Conservation (phyloP, 2,888 invertebrate species). For the Vesta saturnalis region DNA sequence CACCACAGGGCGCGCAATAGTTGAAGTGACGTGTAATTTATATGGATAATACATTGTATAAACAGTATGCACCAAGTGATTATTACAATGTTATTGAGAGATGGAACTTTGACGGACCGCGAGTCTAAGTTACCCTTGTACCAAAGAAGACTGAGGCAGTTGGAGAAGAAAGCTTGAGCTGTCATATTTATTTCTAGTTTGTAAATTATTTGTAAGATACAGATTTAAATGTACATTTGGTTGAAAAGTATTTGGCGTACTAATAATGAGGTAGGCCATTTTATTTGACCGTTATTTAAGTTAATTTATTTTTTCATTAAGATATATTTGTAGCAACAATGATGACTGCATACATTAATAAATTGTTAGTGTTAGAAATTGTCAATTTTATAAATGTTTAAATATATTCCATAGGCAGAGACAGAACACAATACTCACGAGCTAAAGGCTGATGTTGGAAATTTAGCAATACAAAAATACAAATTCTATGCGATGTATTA, state of each 20-base stretch:
- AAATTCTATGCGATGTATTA: neutral
- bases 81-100: constrained; percentile 25
- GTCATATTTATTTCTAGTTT: constrained; percentile 55
- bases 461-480: constrained; percentile 25
- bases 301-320: constrained; percentile 38
- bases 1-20: constrained; percentile 47
- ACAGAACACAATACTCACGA: constrained; percentile 58
- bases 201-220: constrained; percentile 24
- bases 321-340: constrained; percentile 25
- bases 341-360: constrained; percentile 39
- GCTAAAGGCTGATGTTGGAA: constrained; percentile 58
- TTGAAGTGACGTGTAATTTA: constrained; percentile 37
- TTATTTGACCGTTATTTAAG: constrained; percentile 23
- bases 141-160: constrained; percentile 68
- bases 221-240: constrained; percentile 22
- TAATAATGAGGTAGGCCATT: constrained; percentile 2
- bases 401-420: constrained; percentile 45
- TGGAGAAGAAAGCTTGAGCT: constrained; percentile 50
- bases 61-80: constrained; percentile 64
- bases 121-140: constrained; percentile 65
- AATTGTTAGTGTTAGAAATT: constrained; percentile 27
- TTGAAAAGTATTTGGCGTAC: constrained; percentile 9
- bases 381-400: constrained; percentile 18
- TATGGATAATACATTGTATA: constrained; percentile 60
- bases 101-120: constrained; percentile 54